A percentile compares a stretch with the other conserved stretches of the same genome.
phyloP scores from a whole-genome alignment of 2,113 vertebrate species.

The Notothenia rossii region DNA sequence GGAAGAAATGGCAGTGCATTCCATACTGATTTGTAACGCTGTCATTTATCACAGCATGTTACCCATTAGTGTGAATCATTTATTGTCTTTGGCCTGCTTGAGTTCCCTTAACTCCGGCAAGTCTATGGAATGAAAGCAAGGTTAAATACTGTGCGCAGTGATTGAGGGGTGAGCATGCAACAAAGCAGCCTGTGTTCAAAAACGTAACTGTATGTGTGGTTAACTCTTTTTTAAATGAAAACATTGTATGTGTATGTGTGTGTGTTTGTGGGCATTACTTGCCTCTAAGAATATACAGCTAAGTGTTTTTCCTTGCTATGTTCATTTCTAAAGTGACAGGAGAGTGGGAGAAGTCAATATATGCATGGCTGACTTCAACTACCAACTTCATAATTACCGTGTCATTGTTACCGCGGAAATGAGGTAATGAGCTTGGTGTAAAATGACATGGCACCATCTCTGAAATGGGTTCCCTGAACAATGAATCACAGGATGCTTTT shows the following conservation, averaged over 20 bases:
- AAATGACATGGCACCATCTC: constrained; percentile 15
- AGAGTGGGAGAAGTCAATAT: constrained; percentile 30
- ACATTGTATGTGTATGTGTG: not conserved
- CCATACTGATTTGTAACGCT: constrained; percentile 68
- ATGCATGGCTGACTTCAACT: constrained; percentile 43
- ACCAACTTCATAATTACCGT: constrained; percentile 47
- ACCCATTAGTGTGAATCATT: constrained; percentile 72
- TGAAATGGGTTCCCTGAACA: constrained; percentile 11
- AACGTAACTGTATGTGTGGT: not conserved
- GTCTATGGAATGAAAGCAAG: constrained; percentile 35
- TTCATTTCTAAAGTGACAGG: constrained; percentile 44
- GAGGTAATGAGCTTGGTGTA: constrained; percentile 14
- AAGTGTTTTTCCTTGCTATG: constrained; percentile 58
- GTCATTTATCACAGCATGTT: constrained; percentile 72
- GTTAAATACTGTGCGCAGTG: constrained; percentile 36
- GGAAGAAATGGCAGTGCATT: constrained; percentile 57
- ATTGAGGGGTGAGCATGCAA: constrained; percentile 28
- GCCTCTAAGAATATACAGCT: constrained; percentile 17
- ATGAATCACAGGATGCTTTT: constrained; percentile 32
- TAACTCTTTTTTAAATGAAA: not conserved
- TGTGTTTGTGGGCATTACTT: not conserved
- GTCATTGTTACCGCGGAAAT: constrained; percentile 28
- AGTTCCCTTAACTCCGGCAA: constrained; percentile 47
- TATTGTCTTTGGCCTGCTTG: constrained; percentile 69
- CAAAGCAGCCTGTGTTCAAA: constrained; percentile 40